Evolutionary conservation across 2,888 invertebrate genomes (phyloP).

Genomic region (Myopa tessellatipennis): DNA sequence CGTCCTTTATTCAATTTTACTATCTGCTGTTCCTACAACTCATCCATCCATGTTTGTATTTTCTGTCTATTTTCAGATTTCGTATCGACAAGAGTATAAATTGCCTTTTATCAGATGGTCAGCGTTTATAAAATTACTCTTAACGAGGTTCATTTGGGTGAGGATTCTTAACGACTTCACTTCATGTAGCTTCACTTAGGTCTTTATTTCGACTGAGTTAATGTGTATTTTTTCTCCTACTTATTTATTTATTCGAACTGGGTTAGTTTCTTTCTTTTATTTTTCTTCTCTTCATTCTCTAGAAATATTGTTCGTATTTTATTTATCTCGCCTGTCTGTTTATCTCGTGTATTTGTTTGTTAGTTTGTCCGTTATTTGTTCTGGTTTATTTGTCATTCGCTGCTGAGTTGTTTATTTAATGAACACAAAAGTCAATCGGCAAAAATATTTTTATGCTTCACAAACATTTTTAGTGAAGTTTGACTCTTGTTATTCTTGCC

Average conservation of each 20-base stretch:
- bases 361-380: neutral
- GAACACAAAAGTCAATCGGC: slow-evolving; percentile 29
- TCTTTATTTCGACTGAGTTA: no score
- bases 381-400: slow-evolving; percentile 24
- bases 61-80: neutral
- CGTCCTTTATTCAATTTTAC: slow-evolving; percentile 22
- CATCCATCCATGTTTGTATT: slow-evolving; percentile 2
- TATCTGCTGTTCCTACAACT: neutral
- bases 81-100: no score
- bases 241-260: no score
- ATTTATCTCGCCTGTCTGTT: neutral
- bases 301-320: no score
- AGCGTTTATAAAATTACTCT: no score
- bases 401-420: slow-evolving; percentile 35
- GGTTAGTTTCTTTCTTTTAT: no score
- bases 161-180: no score
- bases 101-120: no score
- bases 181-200: no score
- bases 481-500: neutral
- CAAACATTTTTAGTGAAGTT: neutral
- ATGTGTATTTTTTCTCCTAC: no score
- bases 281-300: no score
- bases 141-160: no score
- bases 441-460: slow-evolving; percentile 21
- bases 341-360: neutral